Percentiles rank a stretch among this genome's conserved stretches.
Conservation (phyloP, 2,113 vertebrate genomes). For the Sinocyclocheilus rhinocerous region DNA sequence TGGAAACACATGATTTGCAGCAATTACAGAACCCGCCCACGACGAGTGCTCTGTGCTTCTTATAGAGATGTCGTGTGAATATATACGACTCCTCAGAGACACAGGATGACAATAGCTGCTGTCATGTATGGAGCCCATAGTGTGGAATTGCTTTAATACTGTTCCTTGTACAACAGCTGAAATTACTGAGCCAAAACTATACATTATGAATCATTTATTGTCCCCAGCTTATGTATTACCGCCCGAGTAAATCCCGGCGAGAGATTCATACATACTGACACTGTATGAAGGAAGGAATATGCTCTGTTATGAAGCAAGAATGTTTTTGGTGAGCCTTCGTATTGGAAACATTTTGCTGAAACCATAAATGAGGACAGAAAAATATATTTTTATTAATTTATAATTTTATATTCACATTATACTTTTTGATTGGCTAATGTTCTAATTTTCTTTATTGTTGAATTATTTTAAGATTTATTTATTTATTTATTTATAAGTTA, state of each 20-base stretch:
- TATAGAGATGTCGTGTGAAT: constrained; percentile 62
- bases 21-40: neutral
- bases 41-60: constrained; percentile 43
- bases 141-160: constrained; percentile 67
- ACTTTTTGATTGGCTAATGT: too few relatives aligned
- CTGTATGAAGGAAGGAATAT: constrained; percentile 19
- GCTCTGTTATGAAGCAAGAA: constrained; percentile 33
- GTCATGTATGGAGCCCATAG: constrained; percentile 63
- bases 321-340: neutral
- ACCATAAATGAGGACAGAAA: too few relatives aligned
- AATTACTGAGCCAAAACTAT: constrained; percentile 75
- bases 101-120: constrained; percentile 64
- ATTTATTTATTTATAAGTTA: too few relatives aligned
- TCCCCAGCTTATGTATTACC: constrained; percentile 78
- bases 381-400: too few relatives aligned
- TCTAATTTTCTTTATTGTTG: too few relatives aligned
- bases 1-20: neutral
- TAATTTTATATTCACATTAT: too few relatives aligned
- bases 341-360: too few relatives aligned
- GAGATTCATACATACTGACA: constrained; percentile 68
- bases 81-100: constrained; percentile 72
- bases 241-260: constrained; percentile 80
- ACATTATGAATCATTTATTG: constrained; percentile 82
- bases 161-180: constrained; percentile 67
- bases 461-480: too few relatives aligned